A percentile compares a stretch with the other conserved stretches of the same genome.
These are phyloP conservation scores for Meloidogyne exigua DNA, from an alignment of 1,140 invertebrate species.

Conservation along the genomic window DNA sequence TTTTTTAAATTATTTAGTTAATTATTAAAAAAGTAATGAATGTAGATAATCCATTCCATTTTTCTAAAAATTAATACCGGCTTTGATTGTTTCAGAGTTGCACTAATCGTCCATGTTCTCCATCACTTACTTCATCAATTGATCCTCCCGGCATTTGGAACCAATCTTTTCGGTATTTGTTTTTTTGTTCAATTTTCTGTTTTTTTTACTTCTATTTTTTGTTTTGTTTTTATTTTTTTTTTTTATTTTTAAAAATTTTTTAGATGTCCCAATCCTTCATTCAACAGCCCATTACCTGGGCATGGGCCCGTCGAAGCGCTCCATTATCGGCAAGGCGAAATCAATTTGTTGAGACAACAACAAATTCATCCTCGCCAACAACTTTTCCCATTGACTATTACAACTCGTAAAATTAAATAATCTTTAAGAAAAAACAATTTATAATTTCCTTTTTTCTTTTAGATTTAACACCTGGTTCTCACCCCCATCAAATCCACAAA, in stretches of 20 bases:
- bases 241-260: too few relatives aligned
- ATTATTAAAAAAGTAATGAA: too few relatives aligned
- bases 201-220: background rate
- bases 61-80: background rate
- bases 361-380: slow-evolving; percentile 1
- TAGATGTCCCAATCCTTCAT: background rate
- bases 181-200: background rate
- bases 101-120: background rate
- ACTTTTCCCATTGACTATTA: slow-evolving; percentile 17
- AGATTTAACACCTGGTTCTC: slow-evolving; percentile 26
- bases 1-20: too few relatives aligned
- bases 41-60: background rate
- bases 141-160: background rate
- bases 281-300: slow-evolving; percentile 9
- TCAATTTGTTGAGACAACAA: background rate
- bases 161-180: background rate
- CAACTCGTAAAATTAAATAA: slow-evolving; percentile 4
- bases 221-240: background rate
- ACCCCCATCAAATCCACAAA: slow-evolving; percentile 6
- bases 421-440: background rate
- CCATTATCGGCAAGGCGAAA: slow-evolving; percentile 13
- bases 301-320: slow-evolving; percentile 24
- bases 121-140: background rate
- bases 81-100: background rate
- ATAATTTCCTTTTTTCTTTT: background rate